Evolutionary conservation across 1,140 invertebrate genomes (phyloP).

Genomic region (Dendrolimus punctatus): DNA sequence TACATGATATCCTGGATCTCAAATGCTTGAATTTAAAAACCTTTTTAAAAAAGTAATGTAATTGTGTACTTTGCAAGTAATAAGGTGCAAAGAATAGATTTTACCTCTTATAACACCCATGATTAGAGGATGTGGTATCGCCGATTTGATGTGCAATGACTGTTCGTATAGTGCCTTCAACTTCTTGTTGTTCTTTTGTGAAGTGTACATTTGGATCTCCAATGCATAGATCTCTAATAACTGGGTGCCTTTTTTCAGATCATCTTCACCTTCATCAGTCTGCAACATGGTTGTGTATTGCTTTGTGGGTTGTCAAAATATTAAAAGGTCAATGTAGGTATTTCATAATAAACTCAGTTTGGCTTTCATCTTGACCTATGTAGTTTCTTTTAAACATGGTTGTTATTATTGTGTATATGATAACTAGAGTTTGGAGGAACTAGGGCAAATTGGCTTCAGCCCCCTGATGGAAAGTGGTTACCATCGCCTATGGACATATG

Average conservation of each 20-base stretch:
- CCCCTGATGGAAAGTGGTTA: too few relatives aligned
- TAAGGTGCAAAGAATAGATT: neutral
- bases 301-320: neutral
- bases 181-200: conserved; percentile 99
- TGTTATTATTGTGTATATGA: too few relatives aligned
- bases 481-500: too few relatives aligned
- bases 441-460: too few relatives aligned
- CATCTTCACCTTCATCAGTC: conserved; percentile 99
- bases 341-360: too few relatives aligned
- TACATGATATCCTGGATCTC: too few relatives aligned
- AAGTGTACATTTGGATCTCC: conserved; percentile 99
- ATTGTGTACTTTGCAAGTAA: too few relatives aligned
- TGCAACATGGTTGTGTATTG: conserved; percentile 46
- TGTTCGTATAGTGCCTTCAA: conserved; percentile 98
- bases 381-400: too few relatives aligned
- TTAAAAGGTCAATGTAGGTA: too few relatives aligned
- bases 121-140: conserved; percentile 99
- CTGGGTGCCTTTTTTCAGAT: conserved; percentile 99
- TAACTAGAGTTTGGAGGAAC: too few relatives aligned
- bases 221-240: conserved; percentile 98
- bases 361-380: too few relatives aligned
- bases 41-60: conserved; percentile 3
- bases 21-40: neutral
- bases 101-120: conserved; percentile 99
- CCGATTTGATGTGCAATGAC: conserved; percentile 98